phyloP scores from a whole-genome alignment of 35 echinoderm and acorn worm species.

The Acanthaster planci region DNA sequence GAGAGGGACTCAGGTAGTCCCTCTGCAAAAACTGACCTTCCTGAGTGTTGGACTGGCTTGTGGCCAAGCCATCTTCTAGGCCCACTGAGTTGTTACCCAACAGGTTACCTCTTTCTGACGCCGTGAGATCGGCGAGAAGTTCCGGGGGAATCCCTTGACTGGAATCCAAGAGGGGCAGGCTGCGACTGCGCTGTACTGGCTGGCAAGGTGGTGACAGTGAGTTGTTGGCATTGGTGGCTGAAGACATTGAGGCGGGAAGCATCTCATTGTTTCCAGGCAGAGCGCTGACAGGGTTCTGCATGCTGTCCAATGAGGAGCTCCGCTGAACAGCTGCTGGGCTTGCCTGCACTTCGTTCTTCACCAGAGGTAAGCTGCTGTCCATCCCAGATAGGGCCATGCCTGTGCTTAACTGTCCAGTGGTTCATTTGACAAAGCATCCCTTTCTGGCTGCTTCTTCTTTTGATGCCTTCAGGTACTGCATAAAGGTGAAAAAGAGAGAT shows the following conservation, averaged over 20 bases:
- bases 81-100: slow-evolving; percentile 21
- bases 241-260: slow-evolving; percentile 28
- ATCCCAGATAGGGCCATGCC: slow-evolving; percentile 23
- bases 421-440: no score
- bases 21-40: slow-evolving; percentile 14
- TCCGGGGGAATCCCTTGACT: slow-evolving; percentile 62
- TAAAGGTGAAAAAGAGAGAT: no score
- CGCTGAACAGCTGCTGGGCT: slow-evolving; percentile 70
- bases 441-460: no score
- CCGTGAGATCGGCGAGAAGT: slow-evolving; percentile 71
- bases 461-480: no score
- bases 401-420: slow-evolving; percentile 12
- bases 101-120: slow-evolving; percentile 13
- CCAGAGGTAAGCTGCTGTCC: not conserved
- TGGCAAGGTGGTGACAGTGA: slow-evolving; percentile 57
- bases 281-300: slow-evolving; percentile 58
- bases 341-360: slow-evolving; percentile 6
- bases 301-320: slow-evolving; percentile 74
- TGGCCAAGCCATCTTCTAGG: not conserved
- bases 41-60: not conserved
- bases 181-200: slow-evolving; percentile 84
- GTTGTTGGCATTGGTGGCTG: slow-evolving; percentile 47
- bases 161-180: slow-evolving; percentile 69
- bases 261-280: slow-evolving; percentile 48
- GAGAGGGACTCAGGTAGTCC: not conserved